Conservation (phyloP, 2,797 vertebrate genomes). For the Sebastes trivittatus region DNA sequence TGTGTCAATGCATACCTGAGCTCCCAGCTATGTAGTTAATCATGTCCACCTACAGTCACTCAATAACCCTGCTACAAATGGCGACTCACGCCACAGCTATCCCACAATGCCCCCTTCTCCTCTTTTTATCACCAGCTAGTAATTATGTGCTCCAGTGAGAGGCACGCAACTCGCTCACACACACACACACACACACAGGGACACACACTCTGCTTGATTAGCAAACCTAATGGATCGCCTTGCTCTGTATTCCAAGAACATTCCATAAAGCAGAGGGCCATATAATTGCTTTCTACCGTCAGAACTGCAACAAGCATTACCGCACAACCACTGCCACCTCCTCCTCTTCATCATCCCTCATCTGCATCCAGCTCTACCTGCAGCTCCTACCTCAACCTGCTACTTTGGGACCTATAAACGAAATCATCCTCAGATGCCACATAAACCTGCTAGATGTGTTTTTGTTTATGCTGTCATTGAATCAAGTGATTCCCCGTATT, state of each 20-base stretch:
- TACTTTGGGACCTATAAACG: background rate
- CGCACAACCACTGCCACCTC: slow-evolving; percentile 2
- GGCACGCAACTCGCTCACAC: slow-evolving; percentile 41
- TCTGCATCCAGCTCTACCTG: background rate
- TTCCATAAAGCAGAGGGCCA: slow-evolving; percentile 66
- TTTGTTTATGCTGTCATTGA: background rate
- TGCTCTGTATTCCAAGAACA: slow-evolving; percentile 74
- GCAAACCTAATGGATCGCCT: slow-evolving; percentile 66
- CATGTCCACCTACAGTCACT: slow-evolving; percentile 50
- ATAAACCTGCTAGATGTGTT: background rate
- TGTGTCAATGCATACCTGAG: slow-evolving; percentile 45
- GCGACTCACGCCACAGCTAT: slow-evolving; percentile 32
- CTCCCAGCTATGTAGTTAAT: slow-evolving; percentile 58
- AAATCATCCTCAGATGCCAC: background rate
- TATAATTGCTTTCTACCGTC: slow-evolving; percentile 66
- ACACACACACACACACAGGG: background rate
- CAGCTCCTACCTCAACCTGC: background rate
- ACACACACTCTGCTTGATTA: slow-evolving; percentile 65
- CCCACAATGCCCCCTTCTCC: slow-evolving; percentile 63
- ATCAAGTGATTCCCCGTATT: background rate
- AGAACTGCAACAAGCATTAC: slow-evolving; percentile 37
- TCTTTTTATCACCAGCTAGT: slow-evolving; percentile 70
- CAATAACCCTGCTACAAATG: slow-evolving; percentile 57
- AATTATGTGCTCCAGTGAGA: slow-evolving; percentile 76
- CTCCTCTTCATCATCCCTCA: background rate